These are phyloP conservation scores for Leptinotarsa tumamoca DNA, from an alignment of 2,888 invertebrate genomes.

Conservation along the genomic window DNA sequence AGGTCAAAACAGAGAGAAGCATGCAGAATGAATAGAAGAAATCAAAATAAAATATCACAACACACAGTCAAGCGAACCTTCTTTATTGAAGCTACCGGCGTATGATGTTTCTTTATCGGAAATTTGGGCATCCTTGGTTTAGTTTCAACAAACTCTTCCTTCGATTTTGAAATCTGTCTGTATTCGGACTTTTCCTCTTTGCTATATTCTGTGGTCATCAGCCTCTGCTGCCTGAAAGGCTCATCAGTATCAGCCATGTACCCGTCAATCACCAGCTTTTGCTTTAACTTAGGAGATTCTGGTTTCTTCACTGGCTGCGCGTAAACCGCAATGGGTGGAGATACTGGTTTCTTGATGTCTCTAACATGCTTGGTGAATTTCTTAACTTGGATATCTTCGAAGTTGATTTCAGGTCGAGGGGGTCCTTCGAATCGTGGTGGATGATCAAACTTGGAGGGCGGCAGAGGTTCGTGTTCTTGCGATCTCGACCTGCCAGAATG, in stretches of 20 bases:
- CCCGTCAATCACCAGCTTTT: slow-evolving; percentile 70
- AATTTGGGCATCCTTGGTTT: slow-evolving; percentile 57
- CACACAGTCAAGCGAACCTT: slow-evolving; percentile 62
- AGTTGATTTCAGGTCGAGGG: slow-evolving; percentile 61
- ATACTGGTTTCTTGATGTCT: slow-evolving; percentile 59
- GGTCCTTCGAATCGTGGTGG: slow-evolving; percentile 66
- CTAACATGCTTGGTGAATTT: slow-evolving; percentile 59
- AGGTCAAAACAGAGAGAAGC: background rate
- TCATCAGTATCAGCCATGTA: slow-evolving; percentile 81
- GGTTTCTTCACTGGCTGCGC: slow-evolving; percentile 42
- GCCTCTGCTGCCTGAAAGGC: slow-evolving; percentile 64
- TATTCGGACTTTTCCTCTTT: slow-evolving; percentile 60
- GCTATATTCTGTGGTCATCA: slow-evolving; percentile 58
- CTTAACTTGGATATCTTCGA: slow-evolving; percentile 59
- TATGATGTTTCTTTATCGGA: slow-evolving; percentile 61
- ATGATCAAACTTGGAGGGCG: slow-evolving; percentile 70
- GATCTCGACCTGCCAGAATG: slow-evolving; percentile 69
- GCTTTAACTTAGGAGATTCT: slow-evolving; percentile 70
- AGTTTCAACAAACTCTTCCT: slow-evolving; percentile 56
- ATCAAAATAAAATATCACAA: slow-evolving; percentile 29
- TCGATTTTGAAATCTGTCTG: slow-evolving; percentile 58
- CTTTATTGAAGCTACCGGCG: slow-evolving; percentile 59
- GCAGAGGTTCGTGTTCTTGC: slow-evolving; percentile 70
- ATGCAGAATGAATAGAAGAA: slow-evolving; percentile 3
- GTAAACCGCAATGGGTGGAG: slow-evolving; percentile 65